Base-by-base conservation (phyloP, 2,113 vertebrate genomes). In the Ptilonorhynchus violaceus region DNA sequence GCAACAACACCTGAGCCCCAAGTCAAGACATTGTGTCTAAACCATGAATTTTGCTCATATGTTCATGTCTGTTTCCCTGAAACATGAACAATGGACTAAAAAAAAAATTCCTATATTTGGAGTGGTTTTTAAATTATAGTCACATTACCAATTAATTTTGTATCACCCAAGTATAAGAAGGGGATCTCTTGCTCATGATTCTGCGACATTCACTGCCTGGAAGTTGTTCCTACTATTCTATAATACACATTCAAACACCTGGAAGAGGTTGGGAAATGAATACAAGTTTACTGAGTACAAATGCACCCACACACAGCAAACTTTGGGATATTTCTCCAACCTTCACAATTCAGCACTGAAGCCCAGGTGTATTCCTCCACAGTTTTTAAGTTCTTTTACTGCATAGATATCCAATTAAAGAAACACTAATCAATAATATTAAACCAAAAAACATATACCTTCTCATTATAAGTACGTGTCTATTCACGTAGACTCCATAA, bases 1-100 rank as follows among this genome's bases (percentile, higher is more conserved):
- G 95, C 91, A 97, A 96, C 84, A 97, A 69, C 98, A 98, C 97
- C 98, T 98, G 98, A 98, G 97, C 97, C 98, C 97, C 85, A 94
- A 82, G 81, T 52, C 91, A 93, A 93, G 92, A 70, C 10, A 77
- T 0, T 30, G 56, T 24, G 37, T 41, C 75, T 53, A 79, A 82
- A 79, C 52, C n/a, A 85, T 46, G 63, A 85, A 75, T 89, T 94
- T 63, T 77, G 37, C 42, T 88, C 56, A 4, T 33, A 84, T 10
- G 27, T 56, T 86, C 62, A 42, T 15, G 53, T 31, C 49, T 10
- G 41, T 41, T 81, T 63, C 47, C 60, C 41, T 47, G 37, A 64
- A 93, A 93, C 31, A 88, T 10, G 14, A 92, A 64, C 84, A 94
- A 55, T n/a, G 27, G 30, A 62, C 22, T 49, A 46, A 41, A 60